These are phyloP conservation scores for Perizoma flavofasciatum DNA, from an alignment of 2,888 invertebrate species.

Conservation along the genomic window DNA sequence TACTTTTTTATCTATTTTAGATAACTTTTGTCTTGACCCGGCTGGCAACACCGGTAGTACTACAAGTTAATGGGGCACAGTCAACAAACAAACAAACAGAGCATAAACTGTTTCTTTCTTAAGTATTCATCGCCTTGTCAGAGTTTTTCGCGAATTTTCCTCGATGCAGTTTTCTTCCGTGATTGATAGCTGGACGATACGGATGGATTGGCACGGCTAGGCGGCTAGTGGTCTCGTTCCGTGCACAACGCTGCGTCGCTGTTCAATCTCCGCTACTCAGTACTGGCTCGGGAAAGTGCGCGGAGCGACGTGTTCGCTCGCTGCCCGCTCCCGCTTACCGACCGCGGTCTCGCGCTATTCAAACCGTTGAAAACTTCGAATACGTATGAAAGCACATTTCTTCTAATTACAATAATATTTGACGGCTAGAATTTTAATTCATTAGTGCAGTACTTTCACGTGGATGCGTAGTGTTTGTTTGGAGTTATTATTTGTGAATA, in stretches of 20 bases:
- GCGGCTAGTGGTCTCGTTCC: constrained; percentile 26
- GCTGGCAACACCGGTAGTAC: too few relatives aligned
- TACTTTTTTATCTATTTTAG: too few relatives aligned
- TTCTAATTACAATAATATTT: constrained; percentile 13
- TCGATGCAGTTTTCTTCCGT: constrained; percentile 38
- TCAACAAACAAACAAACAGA: too few relatives aligned
- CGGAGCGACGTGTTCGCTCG: constrained; percentile 57
- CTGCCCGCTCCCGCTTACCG: constrained; percentile 44
- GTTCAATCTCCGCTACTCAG: constrained; percentile 42
- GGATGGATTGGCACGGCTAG: constrained; percentile 10
- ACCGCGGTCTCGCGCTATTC: constrained; percentile 51
- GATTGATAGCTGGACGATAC: constrained; percentile 19
- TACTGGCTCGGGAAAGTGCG: constrained; percentile 58
- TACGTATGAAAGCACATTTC: constrained; percentile 31
- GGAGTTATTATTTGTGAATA: constrained; percentile 3
- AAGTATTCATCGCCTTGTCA: neutral
- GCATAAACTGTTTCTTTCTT: too few relatives aligned
- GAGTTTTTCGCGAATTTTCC: constrained; percentile 18
- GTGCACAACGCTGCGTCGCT: constrained; percentile 4
- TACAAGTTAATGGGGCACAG: too few relatives aligned
- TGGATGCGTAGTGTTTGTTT: constrained; percentile 25
- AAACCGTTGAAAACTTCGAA: constrained; percentile 33
- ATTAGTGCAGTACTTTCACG: constrained; percentile 16
- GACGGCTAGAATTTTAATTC: constrained; percentile 29
- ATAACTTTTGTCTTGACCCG: too few relatives aligned